phyloP scores from a whole-genome alignment of 2,888 invertebrate genomes.

The Brenthis hecate region DNA sequence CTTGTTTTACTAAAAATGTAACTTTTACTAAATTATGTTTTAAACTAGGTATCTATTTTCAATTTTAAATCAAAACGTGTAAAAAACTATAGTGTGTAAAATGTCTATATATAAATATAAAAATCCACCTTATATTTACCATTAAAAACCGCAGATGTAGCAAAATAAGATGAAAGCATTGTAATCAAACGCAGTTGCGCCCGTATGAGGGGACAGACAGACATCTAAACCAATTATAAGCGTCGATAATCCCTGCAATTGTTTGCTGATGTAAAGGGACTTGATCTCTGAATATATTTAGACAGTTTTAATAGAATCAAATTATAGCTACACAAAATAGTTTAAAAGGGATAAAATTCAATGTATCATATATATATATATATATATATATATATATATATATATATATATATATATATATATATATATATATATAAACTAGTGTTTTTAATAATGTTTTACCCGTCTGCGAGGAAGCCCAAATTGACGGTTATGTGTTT shows the following conservation, averaged over 20 bases:
- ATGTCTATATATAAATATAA: not conserved
- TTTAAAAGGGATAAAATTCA: not conserved
- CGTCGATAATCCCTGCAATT: conserved; percentile 68
- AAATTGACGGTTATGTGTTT: too few species aligned
- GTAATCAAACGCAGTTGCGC: conserved; percentile 58
- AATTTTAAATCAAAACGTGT: too few species aligned
- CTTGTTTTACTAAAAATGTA: conserved; percentile 22
- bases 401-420: too few species aligned
- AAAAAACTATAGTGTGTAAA: not conserved
- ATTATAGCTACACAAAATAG: not conserved
- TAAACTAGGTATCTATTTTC: too few species aligned
- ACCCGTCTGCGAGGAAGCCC: too few species aligned
- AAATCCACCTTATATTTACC: not conserved
- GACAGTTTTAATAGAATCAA: conserved; percentile 56
- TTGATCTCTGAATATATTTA: conserved; percentile 39
- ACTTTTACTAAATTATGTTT: not conserved
- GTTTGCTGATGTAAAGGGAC: conserved; percentile 52
- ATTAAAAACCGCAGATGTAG: conserved; percentile 36
- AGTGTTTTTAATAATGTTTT: too few species aligned
- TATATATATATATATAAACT: too few species aligned
- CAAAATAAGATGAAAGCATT: conserved; percentile 52
- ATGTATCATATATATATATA: too few species aligned
- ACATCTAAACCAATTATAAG: conserved; percentile 74
- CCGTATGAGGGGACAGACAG: conserved; percentile 52
- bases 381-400: too few species aligned